These are phyloP conservation scores for Chelonoidis abingdonii DNA, from an alignment of 2,113 vertebrate genomes.

Conservation along the genomic window DNA sequence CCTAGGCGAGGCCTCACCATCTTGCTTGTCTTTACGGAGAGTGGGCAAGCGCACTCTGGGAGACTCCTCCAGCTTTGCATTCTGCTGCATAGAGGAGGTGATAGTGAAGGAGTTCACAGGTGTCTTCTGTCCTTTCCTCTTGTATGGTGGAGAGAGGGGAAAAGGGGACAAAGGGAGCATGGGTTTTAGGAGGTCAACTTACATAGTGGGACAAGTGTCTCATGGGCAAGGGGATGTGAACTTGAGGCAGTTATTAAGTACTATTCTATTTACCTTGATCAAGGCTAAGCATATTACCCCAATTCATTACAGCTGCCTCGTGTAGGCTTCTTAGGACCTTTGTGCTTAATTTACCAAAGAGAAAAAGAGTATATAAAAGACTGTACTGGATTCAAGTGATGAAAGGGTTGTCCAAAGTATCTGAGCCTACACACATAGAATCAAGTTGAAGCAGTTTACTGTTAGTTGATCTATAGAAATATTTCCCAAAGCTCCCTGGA, in stretches of 20 bases:
- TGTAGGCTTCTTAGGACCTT: background rate
- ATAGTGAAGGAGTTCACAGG: background rate
- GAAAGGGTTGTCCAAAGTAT: too few relatives aligned
- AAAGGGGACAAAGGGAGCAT: background rate
- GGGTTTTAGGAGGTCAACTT: background rate
- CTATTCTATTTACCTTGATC: background rate
- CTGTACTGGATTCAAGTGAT: background rate
- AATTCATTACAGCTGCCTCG: too few relatives aligned
- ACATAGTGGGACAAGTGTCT: background rate
- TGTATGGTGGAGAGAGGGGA: background rate
- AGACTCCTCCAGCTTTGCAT: background rate
- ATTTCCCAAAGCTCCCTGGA: background rate
- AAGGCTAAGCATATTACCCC: background rate
- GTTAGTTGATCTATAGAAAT: background rate
- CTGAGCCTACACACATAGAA: background rate
- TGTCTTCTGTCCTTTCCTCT: background rate
- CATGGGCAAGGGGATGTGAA: background rate
- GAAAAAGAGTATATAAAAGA: background rate
- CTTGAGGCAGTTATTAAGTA: background rate
- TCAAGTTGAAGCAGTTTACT: background rate
- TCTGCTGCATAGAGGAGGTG: background rate
- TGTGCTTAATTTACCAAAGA: background rate
- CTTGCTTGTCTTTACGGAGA: background rate
- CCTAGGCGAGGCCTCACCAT: background rate
- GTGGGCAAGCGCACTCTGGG: too few relatives aligned